These are phyloP conservation scores for Hippocampus kuda DNA, from an alignment of 2,797 vertebrate genomes.

Conservation along the genomic window DNA sequence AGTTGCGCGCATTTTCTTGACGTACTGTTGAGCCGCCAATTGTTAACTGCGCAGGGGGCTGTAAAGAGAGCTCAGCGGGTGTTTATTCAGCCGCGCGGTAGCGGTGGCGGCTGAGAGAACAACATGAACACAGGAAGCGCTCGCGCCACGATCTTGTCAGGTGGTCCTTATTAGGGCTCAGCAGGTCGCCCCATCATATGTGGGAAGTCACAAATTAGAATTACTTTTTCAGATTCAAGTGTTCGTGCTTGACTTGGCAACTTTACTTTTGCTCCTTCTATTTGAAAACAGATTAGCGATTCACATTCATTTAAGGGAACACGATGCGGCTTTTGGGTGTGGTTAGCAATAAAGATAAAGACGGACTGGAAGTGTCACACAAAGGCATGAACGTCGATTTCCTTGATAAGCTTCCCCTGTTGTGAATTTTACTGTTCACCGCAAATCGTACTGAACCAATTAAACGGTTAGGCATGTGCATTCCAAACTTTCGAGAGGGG, in stretches of 20 bases:
- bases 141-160: conserved; percentile 5
- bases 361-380: too few species aligned
- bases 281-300: too few species aligned
- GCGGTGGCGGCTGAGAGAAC: not conserved
- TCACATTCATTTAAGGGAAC: not conserved
- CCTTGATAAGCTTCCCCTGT: too few species aligned
- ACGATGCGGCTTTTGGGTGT: too few species aligned
- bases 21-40: conserved; percentile 27
- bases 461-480: too few species aligned
- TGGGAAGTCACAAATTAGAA: not conserved
- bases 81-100: conserved; percentile 17
- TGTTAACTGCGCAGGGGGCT: conserved; percentile 18
- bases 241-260: too few species aligned
- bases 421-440: too few species aligned
- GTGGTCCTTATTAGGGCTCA: conserved; percentile 32
- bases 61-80: conserved; percentile 32
- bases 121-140: not conserved
- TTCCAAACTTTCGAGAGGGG: too few species aligned
- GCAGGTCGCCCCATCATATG: conserved; percentile 46
- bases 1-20: conserved; percentile 20
- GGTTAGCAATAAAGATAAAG: too few species aligned
- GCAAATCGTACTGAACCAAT: too few species aligned
- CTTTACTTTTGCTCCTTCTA: too few species aligned
- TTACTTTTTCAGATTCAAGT: not conserved
- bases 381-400: too few species aligned